Percentiles rank a stretch among this genome's conserved stretches.
Conservation (phyloP, 2,888 invertebrate genomes). For the Ctenicera cuprea region DNA sequence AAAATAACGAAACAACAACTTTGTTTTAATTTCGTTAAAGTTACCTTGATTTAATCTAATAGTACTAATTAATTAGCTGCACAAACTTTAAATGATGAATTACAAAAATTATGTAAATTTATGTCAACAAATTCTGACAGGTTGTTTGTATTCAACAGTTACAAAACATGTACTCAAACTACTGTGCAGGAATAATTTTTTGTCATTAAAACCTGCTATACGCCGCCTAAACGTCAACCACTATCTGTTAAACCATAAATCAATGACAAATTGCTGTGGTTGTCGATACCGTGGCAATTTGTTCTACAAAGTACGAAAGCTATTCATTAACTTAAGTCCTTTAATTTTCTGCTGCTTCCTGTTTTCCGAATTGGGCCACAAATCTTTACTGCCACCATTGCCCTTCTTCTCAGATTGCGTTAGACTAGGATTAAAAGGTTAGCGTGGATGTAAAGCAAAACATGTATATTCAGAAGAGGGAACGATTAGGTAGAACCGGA, state of each 20-base stretch:
- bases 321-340: constrained; percentile 20
- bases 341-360: constrained; percentile 20
- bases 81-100: no score
- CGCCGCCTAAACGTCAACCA: not conserved
- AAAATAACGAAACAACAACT: no score
- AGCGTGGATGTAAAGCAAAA: not conserved
- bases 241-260: not conserved
- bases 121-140: no score
- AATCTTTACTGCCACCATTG: constrained; percentile 7
- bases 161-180: no score
- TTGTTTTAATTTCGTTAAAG: no score
- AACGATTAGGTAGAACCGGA: not conserved
- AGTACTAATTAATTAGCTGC: no score
- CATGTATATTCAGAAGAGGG: not conserved
- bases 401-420: constrained; percentile 4
- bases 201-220: no score
- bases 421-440: constrained; percentile 12
- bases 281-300: constrained; percentile 2
- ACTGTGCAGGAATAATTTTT: no score
- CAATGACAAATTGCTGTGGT: not conserved
- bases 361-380: constrained; percentile 17
- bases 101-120: no score
- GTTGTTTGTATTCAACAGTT: no score
- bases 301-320: constrained; percentile 8
- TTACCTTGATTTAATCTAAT: no score